These are phyloP conservation scores for Amphiprion percula DNA, from an alignment of 2,113 vertebrate species.

Conservation along the genomic window DNA sequence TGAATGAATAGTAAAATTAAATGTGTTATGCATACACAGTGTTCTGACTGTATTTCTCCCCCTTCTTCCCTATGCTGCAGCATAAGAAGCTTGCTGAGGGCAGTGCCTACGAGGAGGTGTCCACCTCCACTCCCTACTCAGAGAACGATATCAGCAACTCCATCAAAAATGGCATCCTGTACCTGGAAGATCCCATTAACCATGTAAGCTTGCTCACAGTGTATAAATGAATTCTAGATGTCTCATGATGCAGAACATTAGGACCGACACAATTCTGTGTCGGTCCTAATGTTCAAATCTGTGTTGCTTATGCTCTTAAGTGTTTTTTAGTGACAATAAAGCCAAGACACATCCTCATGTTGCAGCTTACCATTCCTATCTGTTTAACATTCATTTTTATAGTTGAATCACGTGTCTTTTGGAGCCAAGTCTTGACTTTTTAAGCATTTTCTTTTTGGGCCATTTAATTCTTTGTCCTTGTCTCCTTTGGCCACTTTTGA, in stretches of 20 bases:
- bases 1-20: not conserved
- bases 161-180: slow-evolving; percentile 98
- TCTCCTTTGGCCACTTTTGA: slow-evolving; percentile 13
- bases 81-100: slow-evolving; percentile 99
- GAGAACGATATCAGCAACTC: slow-evolving; percentile 99
- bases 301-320: not conserved
- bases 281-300: too few species aligned
- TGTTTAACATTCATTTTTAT: not conserved
- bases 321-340: not conserved
- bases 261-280: not conserved
- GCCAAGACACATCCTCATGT: not conserved
- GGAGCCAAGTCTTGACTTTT: not conserved
- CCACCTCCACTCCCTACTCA: slow-evolving; percentile 91
- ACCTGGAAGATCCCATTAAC: slow-evolving; percentile 97
- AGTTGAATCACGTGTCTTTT: not conserved
- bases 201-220: slow-evolving; percentile 81
- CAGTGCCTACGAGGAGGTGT: slow-evolving; percentile 96
- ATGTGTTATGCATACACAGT: too few species aligned
- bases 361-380: not conserved
- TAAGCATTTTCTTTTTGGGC: not conserved
- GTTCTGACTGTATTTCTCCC: not conserved
- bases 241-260: not conserved
- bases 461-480: not conserved
- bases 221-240: slow-evolving; percentile 5
- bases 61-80: slow-evolving; percentile 73